Evolutionary conservation across 2,797 vertebrate genomes (phyloP).

Genomic region (Eremophila alpestris): DNA sequence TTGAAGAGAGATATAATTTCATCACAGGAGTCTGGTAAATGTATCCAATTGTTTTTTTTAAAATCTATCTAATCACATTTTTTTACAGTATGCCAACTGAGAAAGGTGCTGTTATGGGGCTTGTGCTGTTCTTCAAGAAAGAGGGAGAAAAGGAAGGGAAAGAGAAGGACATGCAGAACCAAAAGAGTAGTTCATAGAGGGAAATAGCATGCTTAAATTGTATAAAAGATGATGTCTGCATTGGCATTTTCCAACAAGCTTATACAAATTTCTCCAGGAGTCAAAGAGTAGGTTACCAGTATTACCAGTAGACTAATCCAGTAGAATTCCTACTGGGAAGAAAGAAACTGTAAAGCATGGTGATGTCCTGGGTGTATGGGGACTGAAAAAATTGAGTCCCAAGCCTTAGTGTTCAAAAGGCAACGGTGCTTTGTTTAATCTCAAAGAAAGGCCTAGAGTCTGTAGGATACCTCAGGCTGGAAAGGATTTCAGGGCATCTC

Average conservation of each 20-base stretch:
- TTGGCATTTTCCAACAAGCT: neutral
- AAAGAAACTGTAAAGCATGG: neutral
- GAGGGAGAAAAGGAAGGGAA: neutral
- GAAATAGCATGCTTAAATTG: neutral
- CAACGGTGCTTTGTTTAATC: neutral
- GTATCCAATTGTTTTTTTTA: neutral
- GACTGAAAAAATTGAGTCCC: neutral
- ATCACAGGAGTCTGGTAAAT: neutral
- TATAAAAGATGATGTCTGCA: neutral
- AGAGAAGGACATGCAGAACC: neutral
- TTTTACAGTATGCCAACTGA: neutral
- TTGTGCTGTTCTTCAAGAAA: neutral
- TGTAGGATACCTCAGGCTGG: neutral
- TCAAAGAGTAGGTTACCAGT: neutral
- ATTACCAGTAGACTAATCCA: neutral
- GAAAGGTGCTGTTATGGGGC: neutral
- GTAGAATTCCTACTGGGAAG: neutral
- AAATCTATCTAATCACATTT: neutral
- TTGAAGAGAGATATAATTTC: neutral
- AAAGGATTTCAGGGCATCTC: neutral
- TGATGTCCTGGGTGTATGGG: neutral
- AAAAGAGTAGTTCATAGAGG: neutral
- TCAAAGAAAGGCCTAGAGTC: neutral
- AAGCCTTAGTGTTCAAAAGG: neutral
- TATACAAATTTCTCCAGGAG: neutral